Evolutionary conservation across 1,140 invertebrate genomes (phyloP).

Genomic region (Drosophila lowei): DNA sequence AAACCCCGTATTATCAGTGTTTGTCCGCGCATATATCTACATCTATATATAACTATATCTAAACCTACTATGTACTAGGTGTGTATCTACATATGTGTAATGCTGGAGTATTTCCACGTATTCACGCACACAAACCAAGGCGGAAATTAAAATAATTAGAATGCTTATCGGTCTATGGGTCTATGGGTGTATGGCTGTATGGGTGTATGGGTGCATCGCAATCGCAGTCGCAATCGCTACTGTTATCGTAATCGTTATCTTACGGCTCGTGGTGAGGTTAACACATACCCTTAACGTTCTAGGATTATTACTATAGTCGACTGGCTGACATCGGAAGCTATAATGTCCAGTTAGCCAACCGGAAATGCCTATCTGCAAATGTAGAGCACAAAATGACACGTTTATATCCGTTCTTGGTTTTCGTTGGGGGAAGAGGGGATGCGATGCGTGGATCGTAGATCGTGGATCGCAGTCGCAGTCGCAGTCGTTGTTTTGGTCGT

Average conservation of each 20-base stretch:
- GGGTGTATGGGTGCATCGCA: conserved; percentile 17
- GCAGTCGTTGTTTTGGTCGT: conserved; percentile 3
- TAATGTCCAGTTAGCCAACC: conserved; percentile 95
- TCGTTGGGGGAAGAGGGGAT: not conserved
- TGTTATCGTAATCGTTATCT: conserved; percentile 59
- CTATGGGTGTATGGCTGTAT: too few species aligned
- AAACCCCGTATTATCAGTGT: conserved; percentile 8
- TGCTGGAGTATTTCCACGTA: not conserved
- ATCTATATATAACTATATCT: conserved; percentile 12
- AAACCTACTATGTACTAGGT: not conserved
- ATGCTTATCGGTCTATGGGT: conserved; percentile 14
- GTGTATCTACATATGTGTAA: conserved; percentile 1
- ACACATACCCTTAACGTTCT: conserved; percentile 92
- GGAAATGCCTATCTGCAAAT: conserved; percentile 92
- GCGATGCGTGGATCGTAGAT: conserved; percentile 3
- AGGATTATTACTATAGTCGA: conserved; percentile 95
- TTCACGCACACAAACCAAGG: conserved; percentile 35
- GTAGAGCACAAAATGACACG: conserved; percentile 74
- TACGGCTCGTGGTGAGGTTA: conserved; percentile 60
- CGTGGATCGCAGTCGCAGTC: conserved; percentile 6
- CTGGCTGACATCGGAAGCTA: conserved; percentile 96
- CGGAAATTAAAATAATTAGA: conserved; percentile 20
- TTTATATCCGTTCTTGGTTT: conserved; percentile 35
- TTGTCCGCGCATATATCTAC: conserved; percentile 3
- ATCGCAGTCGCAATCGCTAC: conserved; percentile 40